phyloP scores from a whole-genome alignment of 2,888 invertebrate species.

The Andrena marginata region DNA sequence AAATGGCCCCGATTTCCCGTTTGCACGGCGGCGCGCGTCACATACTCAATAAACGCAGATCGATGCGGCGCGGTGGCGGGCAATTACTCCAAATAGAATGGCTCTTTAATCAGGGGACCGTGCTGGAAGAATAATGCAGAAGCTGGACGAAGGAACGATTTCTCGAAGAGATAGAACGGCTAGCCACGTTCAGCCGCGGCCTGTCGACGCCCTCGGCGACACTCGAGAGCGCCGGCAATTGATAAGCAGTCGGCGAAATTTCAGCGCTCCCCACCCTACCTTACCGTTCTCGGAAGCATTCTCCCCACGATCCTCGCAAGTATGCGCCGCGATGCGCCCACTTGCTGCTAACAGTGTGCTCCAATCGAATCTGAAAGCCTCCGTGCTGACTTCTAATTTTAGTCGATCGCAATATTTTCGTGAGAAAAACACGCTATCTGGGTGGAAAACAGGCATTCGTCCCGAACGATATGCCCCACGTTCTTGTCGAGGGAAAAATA shows the following conservation, averaged over 20 bases:
- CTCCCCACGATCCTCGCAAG: conserved; percentile 50
- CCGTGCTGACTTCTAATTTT: conserved; percentile 15
- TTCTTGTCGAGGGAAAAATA: neutral
- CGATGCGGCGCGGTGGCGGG: neutral
- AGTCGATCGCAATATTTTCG: conserved; percentile 10
- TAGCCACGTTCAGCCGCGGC: conserved; percentile 17
- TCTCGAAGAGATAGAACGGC: conserved; percentile 13
- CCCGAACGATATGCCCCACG: too few species aligned
- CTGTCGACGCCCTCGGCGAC: conserved; percentile 52
- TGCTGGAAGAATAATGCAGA: neutral
- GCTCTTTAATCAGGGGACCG: neutral
- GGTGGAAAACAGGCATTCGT: neutral
- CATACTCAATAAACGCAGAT: neutral
- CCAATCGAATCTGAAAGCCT: neutral
- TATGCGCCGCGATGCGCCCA: conserved; percentile 37
- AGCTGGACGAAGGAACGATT: neutral
- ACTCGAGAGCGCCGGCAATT: conserved; percentile 52
- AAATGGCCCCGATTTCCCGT: neutral
- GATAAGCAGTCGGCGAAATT: conserved; percentile 65
- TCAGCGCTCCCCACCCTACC: conserved; percentile 24
- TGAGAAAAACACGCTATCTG: neutral
- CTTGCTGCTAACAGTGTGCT: neutral
- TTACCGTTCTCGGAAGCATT: conserved; percentile 55
- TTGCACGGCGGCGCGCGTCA: neutral
- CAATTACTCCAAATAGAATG: neutral